Evolutionary conservation across 2,113 vertebrate genomes (phyloP), one percentile per base, ranked within the genome.

Genomic region (Garra rufa): DNA sequence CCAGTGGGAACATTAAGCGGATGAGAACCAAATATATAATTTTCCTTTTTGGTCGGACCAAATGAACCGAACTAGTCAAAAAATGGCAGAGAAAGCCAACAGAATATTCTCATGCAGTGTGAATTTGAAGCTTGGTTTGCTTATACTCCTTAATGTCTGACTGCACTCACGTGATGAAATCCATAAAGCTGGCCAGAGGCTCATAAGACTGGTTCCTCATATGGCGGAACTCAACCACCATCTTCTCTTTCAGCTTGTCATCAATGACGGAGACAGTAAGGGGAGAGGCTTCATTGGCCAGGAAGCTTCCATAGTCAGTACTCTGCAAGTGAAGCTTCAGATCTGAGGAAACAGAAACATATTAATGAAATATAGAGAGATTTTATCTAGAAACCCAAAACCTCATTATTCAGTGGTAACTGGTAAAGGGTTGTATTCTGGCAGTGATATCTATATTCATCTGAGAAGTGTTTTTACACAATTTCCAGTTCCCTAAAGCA

Each of bases 191-290:
- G 59, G 97, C 97, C 24, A 99, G 93, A 0, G 98, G 98, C 89
- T 99, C 98, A 0, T 99, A 99, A 0, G 98, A 98, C 0, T 99
- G 98, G 92, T 99, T 99, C 91, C 98, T 96, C 98, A 99, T 99
- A 92, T 99, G 98, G 61, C 97, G 95, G 78, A 99, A 99, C 92
- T 99, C 98, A 67, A 98, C 97, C 85, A 99, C 98, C 98, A 99
- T 99, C 94, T 99, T 99, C 92, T 99, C 98, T 91, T 99, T 99
- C 90, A 99, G 95, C 87, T 98, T 98, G 93, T 99, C 98, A 0
- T 99, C 98, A 1, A 99, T 99, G 83, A 99, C 98, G 0, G 98
- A 99, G 57, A 99, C 98, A 0, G 97, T 97, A 83, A 99, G 96
- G 0, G 98, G 98, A 3, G 98, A 99, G 0, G 97, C 97, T 89